These are phyloP conservation scores for Naso thynnoides DNA, from an alignment of 2,797 vertebrate species.

Conservation along the genomic window DNA sequence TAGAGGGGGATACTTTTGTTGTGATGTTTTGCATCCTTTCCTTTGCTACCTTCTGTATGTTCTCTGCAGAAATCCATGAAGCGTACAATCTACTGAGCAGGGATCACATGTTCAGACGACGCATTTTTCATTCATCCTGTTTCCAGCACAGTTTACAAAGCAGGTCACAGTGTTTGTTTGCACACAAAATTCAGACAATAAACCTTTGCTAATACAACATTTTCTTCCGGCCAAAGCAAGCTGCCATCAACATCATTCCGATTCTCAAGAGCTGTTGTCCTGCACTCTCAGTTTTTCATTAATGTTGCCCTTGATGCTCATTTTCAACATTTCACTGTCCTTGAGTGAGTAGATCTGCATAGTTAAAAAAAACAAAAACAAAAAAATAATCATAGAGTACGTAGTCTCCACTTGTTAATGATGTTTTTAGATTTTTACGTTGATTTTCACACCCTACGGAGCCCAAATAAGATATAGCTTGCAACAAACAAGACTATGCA, in stretches of 20 bases:
- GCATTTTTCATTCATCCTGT: constrained; percentile 12
- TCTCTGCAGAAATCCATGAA: too few species aligned
- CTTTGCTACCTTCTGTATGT: too few species aligned
- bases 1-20: neutral
- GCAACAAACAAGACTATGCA: constrained; percentile 3
- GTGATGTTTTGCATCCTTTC: too few species aligned
- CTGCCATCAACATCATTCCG: constrained; percentile 12
- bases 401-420: neutral
- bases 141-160: constrained; percentile 19
- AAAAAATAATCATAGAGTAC: neutral
- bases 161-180: constrained; percentile 14
- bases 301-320: neutral
- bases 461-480: neutral
- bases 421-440: neutral
- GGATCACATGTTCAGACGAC: constrained; percentile 15
- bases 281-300: constrained; percentile 6
- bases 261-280: constrained; percentile 5
- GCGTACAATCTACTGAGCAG: constrained; percentile 17
- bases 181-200: constrained; percentile 14
- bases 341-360: constrained; percentile 1
- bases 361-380: neutral
- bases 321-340: constrained; percentile 16
- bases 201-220: constrained; percentile 5
- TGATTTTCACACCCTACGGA: neutral
- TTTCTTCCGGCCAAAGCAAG: constrained; percentile 7